These are phyloP conservation scores for Rhincodon typus DNA, from an alignment of 2,797 vertebrate genomes.

Conservation along the genomic window DNA sequence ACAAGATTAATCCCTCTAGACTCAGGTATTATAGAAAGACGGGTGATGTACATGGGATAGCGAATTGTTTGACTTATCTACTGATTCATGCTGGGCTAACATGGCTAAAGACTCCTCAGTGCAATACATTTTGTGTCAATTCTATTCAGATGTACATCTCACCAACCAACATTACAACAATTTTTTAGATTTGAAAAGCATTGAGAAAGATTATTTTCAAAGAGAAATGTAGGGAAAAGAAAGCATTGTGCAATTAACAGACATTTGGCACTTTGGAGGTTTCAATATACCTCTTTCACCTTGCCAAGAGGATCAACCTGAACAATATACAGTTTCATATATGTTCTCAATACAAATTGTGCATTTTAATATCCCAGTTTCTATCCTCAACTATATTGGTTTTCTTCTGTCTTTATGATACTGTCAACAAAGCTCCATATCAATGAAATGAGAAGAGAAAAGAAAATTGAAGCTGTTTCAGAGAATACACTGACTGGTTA, in stretches of 20 bases:
- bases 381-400: not conserved
- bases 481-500: not conserved
- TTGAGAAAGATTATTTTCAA: not conserved
- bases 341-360: not conserved
- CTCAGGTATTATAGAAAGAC: not conserved
- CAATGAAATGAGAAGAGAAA: not conserved
- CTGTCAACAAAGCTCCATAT: not conserved
- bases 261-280: not conserved
- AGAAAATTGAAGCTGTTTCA: not conserved
- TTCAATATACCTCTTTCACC: not conserved
- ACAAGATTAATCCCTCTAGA: not conserved
- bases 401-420: not conserved
- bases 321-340: too few relatives aligned
- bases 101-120: not conserved
- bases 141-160: not conserved
- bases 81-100: not conserved
- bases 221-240: not conserved
- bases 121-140: not conserved
- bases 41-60: not conserved
- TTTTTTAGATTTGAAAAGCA: not conserved
- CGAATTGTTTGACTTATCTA: not conserved
- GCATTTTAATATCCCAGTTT: not conserved
- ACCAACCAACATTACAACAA: not conserved
- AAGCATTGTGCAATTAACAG: too few relatives aligned
- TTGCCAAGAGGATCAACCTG: not conserved